Conservation (phyloP, 1,140 invertebrate species). For the Drosophila erecta region DNA sequence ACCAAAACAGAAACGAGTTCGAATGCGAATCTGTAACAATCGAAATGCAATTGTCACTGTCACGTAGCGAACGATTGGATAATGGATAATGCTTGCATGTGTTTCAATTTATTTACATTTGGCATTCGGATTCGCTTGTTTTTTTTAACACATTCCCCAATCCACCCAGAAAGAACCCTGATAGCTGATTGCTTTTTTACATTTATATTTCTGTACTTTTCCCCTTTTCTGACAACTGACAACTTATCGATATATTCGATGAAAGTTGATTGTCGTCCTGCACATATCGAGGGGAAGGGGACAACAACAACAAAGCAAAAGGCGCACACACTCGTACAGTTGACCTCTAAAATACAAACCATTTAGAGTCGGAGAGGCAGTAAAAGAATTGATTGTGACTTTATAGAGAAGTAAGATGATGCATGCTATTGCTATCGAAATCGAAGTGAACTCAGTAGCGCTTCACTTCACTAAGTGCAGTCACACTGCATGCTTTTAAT, state of each 20-base stretch:
- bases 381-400: conserved; percentile 10
- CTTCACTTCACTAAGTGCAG: not conserved
- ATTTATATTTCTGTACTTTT: conserved; percentile 24
- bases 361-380: conserved; percentile 36
- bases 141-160: not conserved
- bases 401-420: conserved; percentile 6
- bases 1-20: conserved; percentile 23
- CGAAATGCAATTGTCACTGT: conserved; percentile 53
- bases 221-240: conserved; percentile 27
- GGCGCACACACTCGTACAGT: conserved; percentile 8
- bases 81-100: conserved; percentile 55
- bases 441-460: not conserved
- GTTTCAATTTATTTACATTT: conserved; percentile 57
- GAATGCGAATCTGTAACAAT: conserved; percentile 36
- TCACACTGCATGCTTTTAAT: not conserved
- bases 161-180: conserved; percentile 2
- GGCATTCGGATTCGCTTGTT: conserved; percentile 46
- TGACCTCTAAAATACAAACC: not conserved
- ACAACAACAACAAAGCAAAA: conserved; percentile 23
- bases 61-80: conserved; percentile 47
- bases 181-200: conserved; percentile 37
- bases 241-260: conserved; percentile 44
- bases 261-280: conserved; percentile 28
- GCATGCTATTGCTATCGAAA: not conserved
- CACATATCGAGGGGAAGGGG: conserved; percentile 7